These are phyloP conservation scores for Copidosoma floridanum DNA, from an alignment of 1,140 invertebrate species.

Conservation along the genomic window DNA sequence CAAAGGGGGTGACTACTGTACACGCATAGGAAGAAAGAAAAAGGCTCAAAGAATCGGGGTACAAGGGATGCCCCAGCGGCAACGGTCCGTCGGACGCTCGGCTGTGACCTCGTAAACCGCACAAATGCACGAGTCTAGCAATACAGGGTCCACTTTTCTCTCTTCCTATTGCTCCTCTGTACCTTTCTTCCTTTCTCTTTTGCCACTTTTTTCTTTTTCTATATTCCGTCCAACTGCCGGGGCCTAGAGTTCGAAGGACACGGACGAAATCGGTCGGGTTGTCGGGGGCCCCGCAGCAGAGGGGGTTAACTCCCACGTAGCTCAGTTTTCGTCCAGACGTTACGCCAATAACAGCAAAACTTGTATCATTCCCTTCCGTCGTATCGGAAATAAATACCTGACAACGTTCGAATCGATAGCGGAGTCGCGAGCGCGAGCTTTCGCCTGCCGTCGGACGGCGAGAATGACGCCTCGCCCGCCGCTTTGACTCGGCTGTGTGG, in stretches of 20 bases:
- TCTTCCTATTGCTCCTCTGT: conserved; percentile 27
- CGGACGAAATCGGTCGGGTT: conserved; percentile 35
- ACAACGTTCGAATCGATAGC: background rate
- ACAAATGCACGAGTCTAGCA: conserved; percentile 45
- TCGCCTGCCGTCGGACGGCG: conserved; percentile 15
- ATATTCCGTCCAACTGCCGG: background rate
- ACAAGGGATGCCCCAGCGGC: conserved; percentile 40
- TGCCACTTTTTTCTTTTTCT: conserved; percentile 27
- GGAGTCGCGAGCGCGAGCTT: background rate
- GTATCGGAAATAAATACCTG: too few species aligned
- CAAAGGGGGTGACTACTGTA: too few species aligned
- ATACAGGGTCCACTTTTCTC: conserved; percentile 36
- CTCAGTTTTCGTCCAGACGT: conserved; percentile 46
- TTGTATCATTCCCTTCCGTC: background rate
- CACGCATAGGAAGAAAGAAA: conserved; percentile 38
- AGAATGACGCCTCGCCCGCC: too few species aligned
- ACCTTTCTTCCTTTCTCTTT: conserved; percentile 14
- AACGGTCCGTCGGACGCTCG: background rate
- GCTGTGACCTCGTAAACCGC: conserved; percentile 45
- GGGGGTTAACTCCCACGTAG: conserved; percentile 43
- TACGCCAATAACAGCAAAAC: conserved; percentile 32
- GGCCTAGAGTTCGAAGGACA: conserved; percentile 41
- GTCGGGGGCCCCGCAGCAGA: conserved; percentile 29
- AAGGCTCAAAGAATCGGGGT: conserved; percentile 35
- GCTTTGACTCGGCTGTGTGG: too few species aligned